These are phyloP conservation scores for Eira barbara DNA, from an alignment of 2,113 vertebrate genomes.

Conservation along the genomic window DNA sequence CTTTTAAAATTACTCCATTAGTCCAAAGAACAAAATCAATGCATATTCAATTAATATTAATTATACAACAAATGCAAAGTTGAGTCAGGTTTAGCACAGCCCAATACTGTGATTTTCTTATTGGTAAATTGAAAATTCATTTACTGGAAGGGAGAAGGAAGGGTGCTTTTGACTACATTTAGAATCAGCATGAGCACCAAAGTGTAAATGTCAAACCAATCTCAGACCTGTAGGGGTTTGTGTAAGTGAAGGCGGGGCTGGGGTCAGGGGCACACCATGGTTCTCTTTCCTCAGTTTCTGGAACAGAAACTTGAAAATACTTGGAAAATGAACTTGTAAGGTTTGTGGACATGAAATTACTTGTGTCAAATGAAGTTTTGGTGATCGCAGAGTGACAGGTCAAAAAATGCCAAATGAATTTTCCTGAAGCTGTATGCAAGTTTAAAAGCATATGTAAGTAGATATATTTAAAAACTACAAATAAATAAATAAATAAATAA, in stretches of 20 bases:
- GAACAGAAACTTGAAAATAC: neutral
- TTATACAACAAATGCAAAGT: constrained; percentile 44
- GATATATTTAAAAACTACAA: neutral
- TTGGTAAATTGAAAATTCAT: constrained; percentile 58
- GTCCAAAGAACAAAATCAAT: constrained; percentile 67
- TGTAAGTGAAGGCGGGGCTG: neutral
- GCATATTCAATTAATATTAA: constrained; percentile 68
- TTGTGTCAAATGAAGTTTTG: neutral
- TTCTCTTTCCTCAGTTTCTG: neutral
- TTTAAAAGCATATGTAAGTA: neutral
- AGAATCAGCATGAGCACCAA: neutral
- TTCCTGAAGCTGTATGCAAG: neutral
- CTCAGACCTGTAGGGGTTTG: neutral
- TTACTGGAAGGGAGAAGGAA: neutral
- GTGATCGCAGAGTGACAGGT: neutral
- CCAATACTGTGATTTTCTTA: constrained; percentile 36
- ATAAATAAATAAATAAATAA: too few species aligned
- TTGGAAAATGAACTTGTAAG: neutral
- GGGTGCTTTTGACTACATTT: neutral
- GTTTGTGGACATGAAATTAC: neutral
- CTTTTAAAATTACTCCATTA: constrained; percentile 70
- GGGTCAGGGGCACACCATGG: accelerated
- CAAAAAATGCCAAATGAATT: neutral
- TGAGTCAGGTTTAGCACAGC: neutral
- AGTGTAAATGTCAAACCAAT: constrained; percentile 49